A percentile compares a stretch with the other conserved stretches of the same genome.
Conservation (phyloP, 2,797 vertebrate genomes). For the Pseudochirops corinnae region DNA sequence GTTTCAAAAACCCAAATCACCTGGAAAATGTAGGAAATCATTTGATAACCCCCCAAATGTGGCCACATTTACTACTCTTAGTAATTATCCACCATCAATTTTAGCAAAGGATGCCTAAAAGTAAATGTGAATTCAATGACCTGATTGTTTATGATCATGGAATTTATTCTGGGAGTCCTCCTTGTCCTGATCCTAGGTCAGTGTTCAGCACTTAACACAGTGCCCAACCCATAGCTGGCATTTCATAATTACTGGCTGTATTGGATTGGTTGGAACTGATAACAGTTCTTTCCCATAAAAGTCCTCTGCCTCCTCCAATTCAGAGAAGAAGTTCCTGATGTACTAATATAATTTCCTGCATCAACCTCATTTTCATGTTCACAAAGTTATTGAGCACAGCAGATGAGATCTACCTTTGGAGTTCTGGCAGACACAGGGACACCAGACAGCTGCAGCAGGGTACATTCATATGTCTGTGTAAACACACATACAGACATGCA, state of each 20-base stretch:
- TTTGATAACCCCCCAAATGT: slow-evolving; percentile 7
- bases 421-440: not conserved
- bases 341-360: not conserved
- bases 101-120: slow-evolving; percentile 7
- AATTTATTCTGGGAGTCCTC: not conserved
- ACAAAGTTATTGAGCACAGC: not conserved
- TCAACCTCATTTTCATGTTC: not conserved
- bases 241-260: not conserved
- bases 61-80: slow-evolving; percentile 9
- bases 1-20: not conserved
- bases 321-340: not conserved
- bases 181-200: not conserved
- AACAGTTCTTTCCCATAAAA: not conserved
- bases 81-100: not conserved
- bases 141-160: slow-evolving; percentile 20
- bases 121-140: not conserved
- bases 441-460: not conserved
- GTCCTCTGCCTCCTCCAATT: not conserved
- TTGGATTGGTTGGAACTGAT: not conserved
- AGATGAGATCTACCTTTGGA: not conserved
- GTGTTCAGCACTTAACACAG: not conserved
- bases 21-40: not conserved
- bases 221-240: not conserved
- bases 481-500: not conserved
- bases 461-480: not conserved